Evolutionary conservation across 2,888 invertebrate genomes (phyloP), one percentile per base, ranked within the genome.

Genomic region (Eudasyphora cyanicolor): DNA sequence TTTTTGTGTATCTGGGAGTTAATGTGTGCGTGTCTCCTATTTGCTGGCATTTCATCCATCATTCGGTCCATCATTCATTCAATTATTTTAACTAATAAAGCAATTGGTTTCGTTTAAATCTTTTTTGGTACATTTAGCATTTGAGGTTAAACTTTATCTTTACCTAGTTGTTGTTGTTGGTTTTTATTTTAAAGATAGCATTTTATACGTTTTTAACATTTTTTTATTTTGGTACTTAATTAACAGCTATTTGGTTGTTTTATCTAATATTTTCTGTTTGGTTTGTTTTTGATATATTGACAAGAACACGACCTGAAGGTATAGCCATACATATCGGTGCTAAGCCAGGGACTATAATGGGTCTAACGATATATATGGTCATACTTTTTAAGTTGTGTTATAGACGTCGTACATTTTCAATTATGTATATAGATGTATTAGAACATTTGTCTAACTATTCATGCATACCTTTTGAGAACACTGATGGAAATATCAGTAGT

Each of bases 11-110:
- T 35, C 19, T 64, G 8, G 6, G 21, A n/a, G 64, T 38, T 32
- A 8, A 6, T 32, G 62, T 62, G 35, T 62, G 35, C n/a, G 2
- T n/a, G 8, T 64, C 19, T 64, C 21, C 32, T 19, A 45, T 1
- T 32, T 29, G 29, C 60, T 29, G 2, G 29, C 29, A 12, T 32
- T 42, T 21, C 38, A 24, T 64, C 12, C n/a, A 35, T 62, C 35
- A 62, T 62, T 32, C 54, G 54, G 57, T 60, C 67, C 67, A 67
- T 67, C 64, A 54, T 76, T 67, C n/a, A 78, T 57, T 64, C 19
- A 51, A n/a, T 42, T 70, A 27, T 74, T 78, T 49, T 81, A 73
- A 81, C 76, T 81, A 78, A 81, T 81, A 81, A 83, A 83, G 79
- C 76, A 76, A 77, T 73, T 74, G 75, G 77, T 75, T 73, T 70